phyloP scores from a whole-genome alignment of 2,888 invertebrate genomes.

The Dasysyrphus tricinctus region DNA sequence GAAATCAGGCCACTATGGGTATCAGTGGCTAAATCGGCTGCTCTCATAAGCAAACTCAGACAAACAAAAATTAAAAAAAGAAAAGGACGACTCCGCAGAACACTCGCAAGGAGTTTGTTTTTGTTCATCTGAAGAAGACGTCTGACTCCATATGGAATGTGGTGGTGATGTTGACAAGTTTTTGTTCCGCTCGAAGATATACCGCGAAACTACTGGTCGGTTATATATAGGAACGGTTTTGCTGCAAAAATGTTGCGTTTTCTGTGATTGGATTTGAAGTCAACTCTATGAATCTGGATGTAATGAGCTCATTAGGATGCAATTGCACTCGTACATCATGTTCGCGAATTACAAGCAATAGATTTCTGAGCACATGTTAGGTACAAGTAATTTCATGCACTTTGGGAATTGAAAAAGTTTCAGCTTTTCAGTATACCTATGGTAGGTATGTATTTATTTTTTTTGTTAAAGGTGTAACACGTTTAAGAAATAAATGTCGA shows the following conservation, averaged over 20 bases:
- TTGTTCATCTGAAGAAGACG: slow-evolving; percentile 56
- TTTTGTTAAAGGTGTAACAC: not conserved
- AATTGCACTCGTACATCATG: slow-evolving; percentile 51
- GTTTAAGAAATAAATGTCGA: slow-evolving; percentile 5
- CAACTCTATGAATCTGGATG: slow-evolving; percentile 28
- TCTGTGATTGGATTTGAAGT: slow-evolving; percentile 28
- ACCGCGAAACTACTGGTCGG: slow-evolving; percentile 52
- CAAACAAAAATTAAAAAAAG: not conserved
- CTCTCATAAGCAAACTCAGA: not conserved
- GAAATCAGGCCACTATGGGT: slow-evolving; percentile 74
- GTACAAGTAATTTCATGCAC: slow-evolving; percentile 55
- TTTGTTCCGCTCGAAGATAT: slow-evolving; percentile 58
- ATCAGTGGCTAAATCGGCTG: slow-evolving; percentile 63
- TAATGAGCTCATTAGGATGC: slow-evolving; percentile 71
- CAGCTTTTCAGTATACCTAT: not conserved
- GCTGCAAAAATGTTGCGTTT: not conserved
- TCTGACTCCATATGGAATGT: slow-evolving; percentile 70
- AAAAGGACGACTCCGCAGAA: slow-evolving; percentile 24
- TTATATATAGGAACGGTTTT: slow-evolving; percentile 13
- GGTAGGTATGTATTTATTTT: not conserved
- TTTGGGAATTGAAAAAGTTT: slow-evolving; percentile 48
- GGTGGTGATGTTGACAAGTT: slow-evolving; percentile 74
- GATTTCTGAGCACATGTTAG: slow-evolving; percentile 48
- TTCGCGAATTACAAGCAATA: slow-evolving; percentile 49
- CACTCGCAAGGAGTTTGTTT: slow-evolving; percentile 9